Evolutionary conservation across 2,113 vertebrate species (phyloP).

Genomic region (Piprites chloris): DNA sequence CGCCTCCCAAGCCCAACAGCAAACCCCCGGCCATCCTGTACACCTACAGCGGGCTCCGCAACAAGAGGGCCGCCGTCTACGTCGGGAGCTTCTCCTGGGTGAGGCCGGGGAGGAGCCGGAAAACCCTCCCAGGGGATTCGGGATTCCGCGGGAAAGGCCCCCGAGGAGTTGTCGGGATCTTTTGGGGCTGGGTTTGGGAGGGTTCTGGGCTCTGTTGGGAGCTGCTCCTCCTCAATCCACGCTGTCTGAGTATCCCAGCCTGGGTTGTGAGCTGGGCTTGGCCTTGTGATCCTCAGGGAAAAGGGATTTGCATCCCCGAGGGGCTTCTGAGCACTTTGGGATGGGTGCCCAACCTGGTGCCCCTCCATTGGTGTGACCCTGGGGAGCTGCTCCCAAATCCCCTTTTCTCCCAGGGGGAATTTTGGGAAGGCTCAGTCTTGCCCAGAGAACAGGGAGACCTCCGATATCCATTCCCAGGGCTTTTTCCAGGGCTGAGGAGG

Average conservation of each 20-base stretch:
- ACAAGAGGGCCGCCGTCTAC: constrained; percentile 82
- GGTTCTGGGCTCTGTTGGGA: too few relatives aligned
- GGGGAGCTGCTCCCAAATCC: rapidly evolving
- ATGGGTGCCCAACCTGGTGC: rapidly evolving
- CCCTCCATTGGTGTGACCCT: not conserved
- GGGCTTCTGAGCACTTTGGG: not conserved
- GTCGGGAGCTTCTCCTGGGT: constrained; percentile 96
- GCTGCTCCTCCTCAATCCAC: too few relatives aligned
- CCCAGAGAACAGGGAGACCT: rapidly evolving
- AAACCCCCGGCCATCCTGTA: constrained; percentile 73
- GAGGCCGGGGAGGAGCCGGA: constrained; percentile 20
- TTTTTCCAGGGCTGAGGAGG: rapidly evolving
- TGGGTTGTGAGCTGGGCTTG: too few relatives aligned
- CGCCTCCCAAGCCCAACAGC: constrained; percentile 67
- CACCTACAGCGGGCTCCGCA: constrained; percentile 72
- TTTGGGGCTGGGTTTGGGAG: too few relatives aligned
- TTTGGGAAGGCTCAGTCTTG: not conserved
- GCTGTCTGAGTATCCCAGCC: too few relatives aligned
- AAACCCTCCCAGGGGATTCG: not conserved
- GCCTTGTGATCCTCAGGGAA: not conserved
- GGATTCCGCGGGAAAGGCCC: not conserved
- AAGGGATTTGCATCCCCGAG: not conserved
- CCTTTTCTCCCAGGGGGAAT: not conserved
- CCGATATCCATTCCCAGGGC: rapidly evolving
- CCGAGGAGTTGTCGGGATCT: not conserved